phyloP scores from a whole-genome alignment of 2,113 vertebrate genomes.

The Chascanopsetta lugubris region DNA sequence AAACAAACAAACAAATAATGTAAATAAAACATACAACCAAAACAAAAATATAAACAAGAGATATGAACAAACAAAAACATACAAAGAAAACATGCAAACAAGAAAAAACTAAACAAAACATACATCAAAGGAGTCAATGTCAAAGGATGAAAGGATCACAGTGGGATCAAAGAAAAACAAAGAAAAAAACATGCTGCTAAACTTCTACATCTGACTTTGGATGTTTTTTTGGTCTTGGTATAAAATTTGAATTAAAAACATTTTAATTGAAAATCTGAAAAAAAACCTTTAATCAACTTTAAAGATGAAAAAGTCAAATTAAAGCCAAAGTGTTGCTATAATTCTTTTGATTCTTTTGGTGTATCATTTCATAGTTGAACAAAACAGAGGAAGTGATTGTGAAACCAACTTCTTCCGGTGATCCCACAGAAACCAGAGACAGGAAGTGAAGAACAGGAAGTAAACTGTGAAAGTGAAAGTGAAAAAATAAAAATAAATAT shows the following conservation, averaged over 20 bases:
- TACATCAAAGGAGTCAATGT: too few relatives aligned
- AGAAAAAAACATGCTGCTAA: too few relatives aligned
- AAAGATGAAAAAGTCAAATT: too few relatives aligned
- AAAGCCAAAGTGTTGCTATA: background rate
- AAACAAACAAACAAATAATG: background rate
- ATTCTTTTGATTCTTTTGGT: background rate
- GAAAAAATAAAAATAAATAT: constrained; percentile 12
- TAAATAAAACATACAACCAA: too few relatives aligned
- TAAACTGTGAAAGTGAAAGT: constrained; percentile 8
- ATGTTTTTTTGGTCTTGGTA: too few relatives aligned
- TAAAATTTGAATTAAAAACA: too few relatives aligned
- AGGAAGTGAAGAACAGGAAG: constrained; percentile 22
- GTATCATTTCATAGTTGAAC: background rate
- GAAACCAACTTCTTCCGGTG: constrained; percentile 24
- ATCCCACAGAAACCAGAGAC: constrained; percentile 45
- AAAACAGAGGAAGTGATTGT: too few relatives aligned
- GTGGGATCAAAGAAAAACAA: constrained; percentile 48
- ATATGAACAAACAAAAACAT: background rate
- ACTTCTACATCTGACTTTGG: too few relatives aligned
- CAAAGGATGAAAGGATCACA: background rate
- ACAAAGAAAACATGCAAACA: background rate
- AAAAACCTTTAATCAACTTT: too few relatives aligned
- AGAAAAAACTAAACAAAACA: too few relatives aligned
- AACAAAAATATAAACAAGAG: too few relatives aligned
- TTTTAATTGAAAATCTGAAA: too few relatives aligned